Conservation (phyloP, 2,888 invertebrate species). For the Ametastegia equiseti region DNA sequence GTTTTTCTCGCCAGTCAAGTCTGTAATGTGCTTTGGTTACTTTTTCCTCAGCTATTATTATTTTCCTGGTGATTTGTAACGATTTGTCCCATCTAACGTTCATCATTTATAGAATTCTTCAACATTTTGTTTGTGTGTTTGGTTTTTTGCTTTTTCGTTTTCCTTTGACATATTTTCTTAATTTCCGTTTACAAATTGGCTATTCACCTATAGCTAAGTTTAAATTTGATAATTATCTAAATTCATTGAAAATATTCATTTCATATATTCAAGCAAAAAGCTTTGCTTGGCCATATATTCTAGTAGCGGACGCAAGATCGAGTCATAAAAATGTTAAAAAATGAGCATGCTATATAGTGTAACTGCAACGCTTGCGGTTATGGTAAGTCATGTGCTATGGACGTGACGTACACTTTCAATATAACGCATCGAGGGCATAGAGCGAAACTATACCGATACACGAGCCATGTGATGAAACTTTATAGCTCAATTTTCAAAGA, state of each 20-base stretch:
- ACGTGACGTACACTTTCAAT: constrained; percentile 1
- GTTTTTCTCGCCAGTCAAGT: constrained; percentile 38
- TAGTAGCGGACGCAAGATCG: constrained; percentile 42
- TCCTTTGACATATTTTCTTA: too few relatives aligned
- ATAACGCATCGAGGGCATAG: neutral
- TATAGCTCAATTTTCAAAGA: constrained; percentile 5
- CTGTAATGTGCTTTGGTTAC: neutral
- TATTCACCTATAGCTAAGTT: constrained; percentile 11
- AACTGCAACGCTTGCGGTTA: constrained; percentile 16
- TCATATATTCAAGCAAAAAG: constrained; percentile 37
- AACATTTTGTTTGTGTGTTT: neutral
- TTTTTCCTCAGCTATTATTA: neutral
- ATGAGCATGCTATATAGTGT: constrained; percentile 22
- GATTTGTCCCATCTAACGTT: constrained; percentile 1
- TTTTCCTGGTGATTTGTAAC: neutral
- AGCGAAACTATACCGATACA: constrained; percentile 6
- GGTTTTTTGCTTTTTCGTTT: too few relatives aligned
- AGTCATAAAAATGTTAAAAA: constrained; percentile 50
- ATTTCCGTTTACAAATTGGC: constrained; percentile 18
- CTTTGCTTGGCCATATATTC: neutral
- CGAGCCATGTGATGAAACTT: neutral
- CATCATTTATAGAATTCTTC: neutral
- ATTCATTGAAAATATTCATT: constrained; percentile 38
- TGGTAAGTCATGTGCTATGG: neutral
- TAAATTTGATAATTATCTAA: constrained; percentile 38